A percentile compares a stretch with the other conserved stretches of the same genome.
Evolutionary conservation across 2,113 vertebrate species (phyloP).

Genomic region (Colossoma macropomum): DNA sequence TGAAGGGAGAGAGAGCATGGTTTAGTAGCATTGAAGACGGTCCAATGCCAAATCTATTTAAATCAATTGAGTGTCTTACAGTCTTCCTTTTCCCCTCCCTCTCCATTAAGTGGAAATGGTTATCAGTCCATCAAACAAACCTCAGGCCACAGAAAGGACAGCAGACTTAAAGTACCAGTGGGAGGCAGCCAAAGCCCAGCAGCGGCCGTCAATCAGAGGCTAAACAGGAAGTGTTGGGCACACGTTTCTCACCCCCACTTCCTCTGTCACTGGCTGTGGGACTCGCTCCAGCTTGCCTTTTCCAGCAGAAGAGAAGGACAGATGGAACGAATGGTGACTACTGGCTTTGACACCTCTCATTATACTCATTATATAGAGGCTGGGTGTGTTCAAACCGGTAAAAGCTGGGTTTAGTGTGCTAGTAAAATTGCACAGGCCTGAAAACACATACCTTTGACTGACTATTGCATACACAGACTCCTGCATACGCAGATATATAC

Average conservation of each 20-base stretch:
- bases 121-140: constrained; percentile 43
- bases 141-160: constrained; percentile 48
- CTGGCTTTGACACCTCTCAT: constrained; percentile 23
- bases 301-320: neutral
- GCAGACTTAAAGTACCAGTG: constrained; percentile 33
- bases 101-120: neutral
- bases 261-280: constrained; percentile 42
- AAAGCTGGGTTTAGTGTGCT: constrained; percentile 22
- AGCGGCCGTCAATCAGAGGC: constrained; percentile 34
- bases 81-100: constrained; percentile 1
- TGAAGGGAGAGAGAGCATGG: neutral
- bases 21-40: neutral
- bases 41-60: neutral
- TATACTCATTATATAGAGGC: constrained; percentile 26
- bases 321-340: neutral
- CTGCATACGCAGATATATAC: constrained; percentile 2
- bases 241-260: constrained; percentile 50
- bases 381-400: constrained; percentile 16
- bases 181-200: constrained; percentile 26
- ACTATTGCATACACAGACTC: neutral
- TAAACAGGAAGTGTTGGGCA: constrained; percentile 50
- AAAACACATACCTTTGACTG: neutral
- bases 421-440: constrained; percentile 7
- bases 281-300: neutral
- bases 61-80: neutral